A percentile compares a stretch with the other conserved stretches of the same genome.
These are phyloP conservation scores for Entelurus aequoreus DNA, from an alignment of 2,113 vertebrate species.

Conservation along the genomic window DNA sequence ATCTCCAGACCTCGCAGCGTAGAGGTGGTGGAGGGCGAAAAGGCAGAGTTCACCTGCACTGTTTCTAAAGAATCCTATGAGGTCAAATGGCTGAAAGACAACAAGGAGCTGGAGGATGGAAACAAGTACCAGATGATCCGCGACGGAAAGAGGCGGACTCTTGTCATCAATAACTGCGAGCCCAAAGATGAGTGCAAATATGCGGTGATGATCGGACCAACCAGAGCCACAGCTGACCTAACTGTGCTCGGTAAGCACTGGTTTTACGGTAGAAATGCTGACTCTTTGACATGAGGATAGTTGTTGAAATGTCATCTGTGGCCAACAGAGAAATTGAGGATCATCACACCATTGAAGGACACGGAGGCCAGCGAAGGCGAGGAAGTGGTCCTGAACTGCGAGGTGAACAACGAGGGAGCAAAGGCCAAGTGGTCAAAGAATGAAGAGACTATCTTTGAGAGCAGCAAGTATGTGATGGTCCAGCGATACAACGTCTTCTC, in stretches of 20 bases:
- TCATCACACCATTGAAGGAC: conserved; percentile 91
- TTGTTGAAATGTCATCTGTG: background rate
- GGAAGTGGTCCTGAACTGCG: conserved; percentile 92
- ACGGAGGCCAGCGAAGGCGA: conserved; percentile 81
- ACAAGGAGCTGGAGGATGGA: conserved; percentile 76
- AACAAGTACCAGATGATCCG: conserved; percentile 85
- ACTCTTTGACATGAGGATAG: background rate
- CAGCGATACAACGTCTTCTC: conserved; percentile 92
- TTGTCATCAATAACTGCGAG: conserved; percentile 80
- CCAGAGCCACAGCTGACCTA: conserved; percentile 84
- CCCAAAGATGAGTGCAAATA: conserved; percentile 84
- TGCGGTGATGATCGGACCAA: conserved; percentile 77
- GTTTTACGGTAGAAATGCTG: background rate
- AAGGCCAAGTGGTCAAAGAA: conserved; percentile 97
- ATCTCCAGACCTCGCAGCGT: conserved; percentile 84
- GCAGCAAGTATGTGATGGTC: conserved; percentile 87
- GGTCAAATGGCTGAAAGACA: conserved; percentile 84
- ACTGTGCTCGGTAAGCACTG: conserved; percentile 78
- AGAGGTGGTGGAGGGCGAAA: conserved; percentile 92
- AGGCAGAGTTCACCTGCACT: conserved; percentile 88
- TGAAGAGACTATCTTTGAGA: conserved; percentile 89
- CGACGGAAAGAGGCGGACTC: conserved; percentile 84
- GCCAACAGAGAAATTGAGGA: conserved; percentile 86
- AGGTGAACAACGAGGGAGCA: conserved; percentile 93
- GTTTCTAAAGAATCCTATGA: conserved; percentile 89